Percentiles rank a stretch among this genome's conserved stretches.
Conservation (phyloP, 2,888 invertebrate species). For the Ormyrus labotus region DNA sequence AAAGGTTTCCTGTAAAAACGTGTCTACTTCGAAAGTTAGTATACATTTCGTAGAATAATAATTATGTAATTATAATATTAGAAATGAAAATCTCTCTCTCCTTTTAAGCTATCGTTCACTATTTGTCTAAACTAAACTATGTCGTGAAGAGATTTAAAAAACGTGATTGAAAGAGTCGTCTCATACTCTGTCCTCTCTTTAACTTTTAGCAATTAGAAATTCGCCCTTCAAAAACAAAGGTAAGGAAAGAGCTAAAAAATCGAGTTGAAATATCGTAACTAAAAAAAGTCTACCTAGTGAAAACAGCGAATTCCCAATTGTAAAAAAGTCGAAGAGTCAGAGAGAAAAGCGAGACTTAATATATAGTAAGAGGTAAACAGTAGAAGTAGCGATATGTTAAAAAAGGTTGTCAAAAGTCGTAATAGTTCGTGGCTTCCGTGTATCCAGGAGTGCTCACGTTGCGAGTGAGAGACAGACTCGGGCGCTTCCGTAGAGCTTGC, state of each 20-base stretch:
- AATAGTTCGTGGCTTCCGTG: conserved; percentile 41
- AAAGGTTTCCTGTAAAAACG: no score
- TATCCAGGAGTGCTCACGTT: conserved; percentile 40
- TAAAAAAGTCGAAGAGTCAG: not conserved
- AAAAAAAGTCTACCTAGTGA: not conserved
- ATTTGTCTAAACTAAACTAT: conserved; percentile 32
- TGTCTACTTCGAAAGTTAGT: no score
- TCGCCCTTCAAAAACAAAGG: not conserved
- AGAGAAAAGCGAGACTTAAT: conserved; percentile 16
- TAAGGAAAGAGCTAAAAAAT: not conserved
- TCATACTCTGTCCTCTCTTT: conserved; percentile 20
- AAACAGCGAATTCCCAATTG: conserved; percentile 32
- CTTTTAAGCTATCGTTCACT: conserved; percentile 14
- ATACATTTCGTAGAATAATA: no score
- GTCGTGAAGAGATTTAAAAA: conserved; percentile 25
- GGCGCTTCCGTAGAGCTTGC: conserved; percentile 39
- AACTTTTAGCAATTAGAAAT: conserved; percentile 17
- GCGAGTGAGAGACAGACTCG: conserved; percentile 34
- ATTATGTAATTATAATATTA: not conserved
- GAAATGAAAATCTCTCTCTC: conserved; percentile 22
- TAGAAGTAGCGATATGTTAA: not conserved
- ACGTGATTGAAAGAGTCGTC: conserved; percentile 4
- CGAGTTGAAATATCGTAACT: not conserved
- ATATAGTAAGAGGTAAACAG: conserved; percentile 11
- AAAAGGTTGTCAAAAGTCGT: conserved; percentile 22